Base-by-base conservation (phyloP, 2,113 vertebrate species). In the Menura novaehollandiae region DNA sequence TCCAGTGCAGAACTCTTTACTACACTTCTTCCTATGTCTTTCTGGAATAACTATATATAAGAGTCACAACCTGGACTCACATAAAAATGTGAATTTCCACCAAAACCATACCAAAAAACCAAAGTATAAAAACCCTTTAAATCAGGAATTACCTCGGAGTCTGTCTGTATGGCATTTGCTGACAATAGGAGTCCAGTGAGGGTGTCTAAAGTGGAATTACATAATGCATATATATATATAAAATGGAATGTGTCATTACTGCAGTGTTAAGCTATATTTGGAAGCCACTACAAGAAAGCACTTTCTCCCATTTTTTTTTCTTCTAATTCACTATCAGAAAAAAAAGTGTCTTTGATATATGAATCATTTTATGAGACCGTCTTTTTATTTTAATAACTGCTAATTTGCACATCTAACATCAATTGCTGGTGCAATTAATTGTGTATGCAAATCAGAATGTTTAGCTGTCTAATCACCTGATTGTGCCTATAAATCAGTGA, bases 401-500 rank as follows among this genome's bases (percentile, higher is more conserved):
- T 96, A 93, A 97, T 96, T 96, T 96, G 75, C 82, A 93, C 93
- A 90, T 90, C 67, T 91, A 90, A 69, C 47, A 69, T 91, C 91
- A 92, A 4, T 91, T 94, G 92, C 60, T 85, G 33, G 60, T 82
- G 52, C 77, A 88, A 88, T 95, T 96, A 95, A 89, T 94, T 92
- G 95, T 91, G 56, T 28, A 91, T 93, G 80, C 53, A 95, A 95
- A 91, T 86, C 73, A 92, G 91, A 91, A 81, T 84, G 52, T 94
- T 95, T 95, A 75, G 73, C 85, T 94, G 79, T 91, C 76, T 96
- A 92, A 84, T 83, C 88, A 93, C 72, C 82, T 86, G 88, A 93
- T 91, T 94, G 73, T 68, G 41, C 56, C 83, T 78, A 88, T 94
- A 96, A 94, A 94, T 96, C 93, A 91, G 76, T 81, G 93, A 87